These are phyloP conservation scores for Mythimna pallens DNA, from an alignment of 2,888 invertebrate genomes.

Conservation along the genomic window DNA sequence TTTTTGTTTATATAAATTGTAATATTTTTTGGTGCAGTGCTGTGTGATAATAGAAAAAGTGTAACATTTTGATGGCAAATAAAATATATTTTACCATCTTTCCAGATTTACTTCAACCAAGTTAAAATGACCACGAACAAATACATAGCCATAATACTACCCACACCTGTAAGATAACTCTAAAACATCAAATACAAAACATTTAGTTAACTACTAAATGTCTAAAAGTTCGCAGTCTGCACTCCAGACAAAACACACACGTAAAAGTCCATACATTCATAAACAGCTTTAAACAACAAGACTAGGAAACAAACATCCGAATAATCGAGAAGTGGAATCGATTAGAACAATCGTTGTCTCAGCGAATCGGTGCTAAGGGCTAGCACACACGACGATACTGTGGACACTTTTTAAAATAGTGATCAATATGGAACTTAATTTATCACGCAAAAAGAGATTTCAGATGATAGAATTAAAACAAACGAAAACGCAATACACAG, in stretches of 20 bases:
- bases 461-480: too few species aligned
- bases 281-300: slow-evolving; percentile 39
- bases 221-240: neutral
- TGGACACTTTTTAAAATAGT: too few species aligned
- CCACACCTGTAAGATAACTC: neutral
- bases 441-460: too few species aligned
- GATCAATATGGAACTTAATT: too few species aligned
- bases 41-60: too few species aligned
- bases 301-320: slow-evolving; percentile 56
- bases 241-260: slow-evolving; percentile 9
- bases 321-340: slow-evolving; percentile 67
- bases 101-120: too few species aligned
- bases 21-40: too few species aligned
- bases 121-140: too few species aligned
- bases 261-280: slow-evolving; percentile 39
- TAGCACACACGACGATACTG: neutral
- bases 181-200: neutral
- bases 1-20: too few species aligned
- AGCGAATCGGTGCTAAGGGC: slow-evolving; percentile 50
- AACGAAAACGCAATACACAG: neutral
- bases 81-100: too few species aligned
- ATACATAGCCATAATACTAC: neutral
- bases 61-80: too few species aligned
- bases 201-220: too few species aligned
- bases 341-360: slow-evolving; percentile 69